Conservation (phyloP, 2,888 invertebrate species). For the Drosophila mulleri region DNA sequence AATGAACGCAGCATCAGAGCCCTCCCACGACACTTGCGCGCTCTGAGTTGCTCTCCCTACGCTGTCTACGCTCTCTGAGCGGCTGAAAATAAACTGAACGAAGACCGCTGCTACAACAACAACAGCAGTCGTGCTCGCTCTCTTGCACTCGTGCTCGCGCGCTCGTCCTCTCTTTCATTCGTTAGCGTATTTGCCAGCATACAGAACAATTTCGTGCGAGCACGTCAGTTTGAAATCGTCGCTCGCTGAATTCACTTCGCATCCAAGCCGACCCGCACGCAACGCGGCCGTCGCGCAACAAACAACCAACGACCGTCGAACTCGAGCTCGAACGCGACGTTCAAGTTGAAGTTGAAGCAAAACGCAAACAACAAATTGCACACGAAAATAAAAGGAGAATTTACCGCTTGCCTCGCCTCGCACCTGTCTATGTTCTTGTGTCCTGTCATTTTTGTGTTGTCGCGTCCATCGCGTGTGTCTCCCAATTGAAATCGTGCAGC, state of each 20-base stretch:
- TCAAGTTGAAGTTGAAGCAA: conserved; percentile 42
- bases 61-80: conserved; percentile 3
- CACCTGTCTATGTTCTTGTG: conserved; percentile 41
- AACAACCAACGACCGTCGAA: conserved; percentile 61
- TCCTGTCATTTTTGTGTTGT: conserved; percentile 36
- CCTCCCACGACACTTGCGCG: conserved; percentile 73
- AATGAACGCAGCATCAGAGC: conserved; percentile 55
- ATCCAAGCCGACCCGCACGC: conserved; percentile 51
- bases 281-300: conserved; percentile 63
- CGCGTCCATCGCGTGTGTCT: conserved; percentile 38
- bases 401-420: conserved; percentile 47
- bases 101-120: conserved; percentile 26
- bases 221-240: conserved; percentile 79
- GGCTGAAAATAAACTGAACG: conserved; percentile 45
- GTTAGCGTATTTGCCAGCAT: conserved; percentile 27
- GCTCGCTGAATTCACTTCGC: conserved; percentile 76
- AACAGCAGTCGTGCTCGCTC: conserved; percentile 8
- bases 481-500: conserved; percentile 50
- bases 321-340: conserved; percentile 45
- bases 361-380: conserved; percentile 39
- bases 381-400: conserved; percentile 28
- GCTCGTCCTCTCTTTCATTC: conserved; percentile 6
- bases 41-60: conserved; percentile 32
- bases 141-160: conserved; percentile 9
- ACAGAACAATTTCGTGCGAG: conserved; percentile 34